Evolutionary conservation across 2,113 vertebrate genomes (phyloP).

Genomic region (Cettia cetti): DNA sequence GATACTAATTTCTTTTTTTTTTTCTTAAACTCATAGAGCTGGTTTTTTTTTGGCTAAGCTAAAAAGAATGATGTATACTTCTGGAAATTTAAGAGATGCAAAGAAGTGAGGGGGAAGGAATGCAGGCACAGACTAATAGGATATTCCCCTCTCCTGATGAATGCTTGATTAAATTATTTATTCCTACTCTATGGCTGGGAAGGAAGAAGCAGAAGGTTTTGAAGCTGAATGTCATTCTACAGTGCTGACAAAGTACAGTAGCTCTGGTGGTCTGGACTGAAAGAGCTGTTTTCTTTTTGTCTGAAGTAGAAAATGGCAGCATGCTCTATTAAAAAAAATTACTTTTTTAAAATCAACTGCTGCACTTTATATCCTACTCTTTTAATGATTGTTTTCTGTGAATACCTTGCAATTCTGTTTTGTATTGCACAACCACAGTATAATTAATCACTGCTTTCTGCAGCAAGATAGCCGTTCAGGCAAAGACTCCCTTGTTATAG

Average conservation of each 20-base stretch:
- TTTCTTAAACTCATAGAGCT: not conserved
- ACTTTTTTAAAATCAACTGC: not conserved
- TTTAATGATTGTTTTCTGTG: not conserved
- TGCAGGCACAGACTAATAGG: conserved; percentile 53
- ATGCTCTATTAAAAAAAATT: not conserved
- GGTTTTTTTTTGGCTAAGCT: not conserved
- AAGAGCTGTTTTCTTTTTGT: not conserved
- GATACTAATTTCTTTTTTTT: not conserved
- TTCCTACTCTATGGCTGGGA: conserved; percentile 4
- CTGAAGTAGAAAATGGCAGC: not conserved
- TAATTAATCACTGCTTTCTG: not conserved
- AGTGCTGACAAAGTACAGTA: not conserved
- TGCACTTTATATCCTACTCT: not conserved
- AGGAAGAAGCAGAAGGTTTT: not conserved
- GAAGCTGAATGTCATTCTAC: not conserved
- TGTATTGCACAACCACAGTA: not conserved
- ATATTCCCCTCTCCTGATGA: conserved; percentile 43
- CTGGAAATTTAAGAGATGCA: not conserved
- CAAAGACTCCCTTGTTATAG: not conserved
- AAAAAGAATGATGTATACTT: not conserved
- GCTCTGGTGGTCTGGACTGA: not conserved
- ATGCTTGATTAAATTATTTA: conserved; percentile 61
- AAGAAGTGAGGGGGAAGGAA: not conserved
- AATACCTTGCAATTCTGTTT: not conserved
- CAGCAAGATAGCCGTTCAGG: not conserved